Base-by-base conservation (phyloP, 2,797 vertebrate genomes). In the Eulemur coronatus region DNA sequence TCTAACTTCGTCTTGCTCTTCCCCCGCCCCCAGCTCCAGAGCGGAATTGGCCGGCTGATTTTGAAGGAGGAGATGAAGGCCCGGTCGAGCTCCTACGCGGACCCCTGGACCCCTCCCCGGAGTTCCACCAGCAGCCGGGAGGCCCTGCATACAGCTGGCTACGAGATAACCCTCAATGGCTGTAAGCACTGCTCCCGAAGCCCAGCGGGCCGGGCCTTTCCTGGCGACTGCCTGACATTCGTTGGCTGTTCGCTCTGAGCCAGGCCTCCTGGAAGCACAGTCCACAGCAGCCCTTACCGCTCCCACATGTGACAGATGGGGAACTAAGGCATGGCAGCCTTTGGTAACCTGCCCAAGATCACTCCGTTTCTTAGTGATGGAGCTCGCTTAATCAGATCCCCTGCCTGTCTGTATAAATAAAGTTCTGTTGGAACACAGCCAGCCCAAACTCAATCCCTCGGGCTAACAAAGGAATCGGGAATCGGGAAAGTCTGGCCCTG, bases 11-110 rank as follows among this genome's bases (percentile, higher is more conserved):
- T n/a, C 46, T 41, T 43, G 13, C 75, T 91, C n/a, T 38, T 52
- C 14, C n/a, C 28, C 2, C 1, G 57, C 5, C 3, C 33, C 43
- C 97, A 99, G 99, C 99, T 99, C 97, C 99, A 99, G 99, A 99
- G 99, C 10, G 99, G 99, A 84, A 99, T 99, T 18, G 99, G 99
- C 95, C 99, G 99, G 95, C 98, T 99, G 99, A 99, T 99, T 97
- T 98, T 99, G 97, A 99, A 99, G 98, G 99, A 99, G 98, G 99
- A 99, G 98, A 99, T 99, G 99, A 99, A 99, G 98, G 99, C 99
- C 28, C 99, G 99, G 26, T 99, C 99, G 6, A 99, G 99, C 97
- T 99, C 99, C 97, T 99, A 99, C 2, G 98, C 99, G 5, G 99
- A 99, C 96, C 99, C 99, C 92, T 99, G 99, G 99, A 99, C 99